Conservation (phyloP, 1,140 invertebrate genomes). For the Metaphire vulgaris region DNA sequence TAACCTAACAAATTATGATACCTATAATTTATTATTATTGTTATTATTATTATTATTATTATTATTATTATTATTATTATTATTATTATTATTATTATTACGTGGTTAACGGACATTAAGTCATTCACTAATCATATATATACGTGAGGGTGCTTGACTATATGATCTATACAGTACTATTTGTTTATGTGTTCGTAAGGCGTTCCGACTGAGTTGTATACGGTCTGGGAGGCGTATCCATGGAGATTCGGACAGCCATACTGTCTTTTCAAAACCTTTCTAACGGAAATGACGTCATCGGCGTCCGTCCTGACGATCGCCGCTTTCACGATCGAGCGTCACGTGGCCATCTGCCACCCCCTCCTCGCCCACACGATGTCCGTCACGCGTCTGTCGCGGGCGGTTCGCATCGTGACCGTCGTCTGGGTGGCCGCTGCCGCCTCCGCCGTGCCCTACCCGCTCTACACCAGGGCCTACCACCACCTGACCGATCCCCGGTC, state of each 20-base stretch:
- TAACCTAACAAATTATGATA: no score
- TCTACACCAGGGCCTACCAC: conserved; percentile 42
- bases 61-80: no score
- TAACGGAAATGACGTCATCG: conserved; percentile 83
- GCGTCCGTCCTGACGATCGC: conserved; percentile 87
- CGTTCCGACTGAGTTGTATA: conserved; percentile 76
- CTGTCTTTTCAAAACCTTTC: conserved; percentile 73
- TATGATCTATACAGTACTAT: no score
- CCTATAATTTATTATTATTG: no score
- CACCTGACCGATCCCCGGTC: conserved; percentile 29
- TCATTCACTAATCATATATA: no score
- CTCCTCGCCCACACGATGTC: conserved; percentile 49
- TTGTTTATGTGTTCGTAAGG: no score
- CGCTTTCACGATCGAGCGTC: conserved; percentile 88
- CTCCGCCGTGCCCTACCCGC: conserved; percentile 65
- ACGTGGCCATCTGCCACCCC: conserved; percentile 83
- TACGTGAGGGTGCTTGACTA: no score
- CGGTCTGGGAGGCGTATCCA: conserved; percentile 78
- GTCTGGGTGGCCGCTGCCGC: conserved; percentile 72
- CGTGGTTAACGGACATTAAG: no score
- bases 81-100: no score
- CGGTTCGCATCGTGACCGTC: conserved; percentile 68
- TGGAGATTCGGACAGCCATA: conserved; percentile 79
- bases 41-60: no score
- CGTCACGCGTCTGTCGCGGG: conserved; percentile 71